Conservation (phyloP, 2,797 vertebrate genomes). For the Kryptopterus vitreolus region DNA sequence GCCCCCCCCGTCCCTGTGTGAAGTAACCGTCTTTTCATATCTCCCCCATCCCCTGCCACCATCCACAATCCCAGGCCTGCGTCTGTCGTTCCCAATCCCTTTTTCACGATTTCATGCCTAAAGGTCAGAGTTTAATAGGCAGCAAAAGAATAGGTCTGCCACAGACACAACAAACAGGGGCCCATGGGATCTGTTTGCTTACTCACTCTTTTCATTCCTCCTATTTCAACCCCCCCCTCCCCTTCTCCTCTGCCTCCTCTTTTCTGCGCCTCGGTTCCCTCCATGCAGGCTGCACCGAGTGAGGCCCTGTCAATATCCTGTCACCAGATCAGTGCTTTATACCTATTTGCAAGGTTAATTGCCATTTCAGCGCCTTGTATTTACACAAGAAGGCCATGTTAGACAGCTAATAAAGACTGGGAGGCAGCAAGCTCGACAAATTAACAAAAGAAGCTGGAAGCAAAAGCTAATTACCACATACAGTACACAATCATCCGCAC, state of each 20-base stretch:
- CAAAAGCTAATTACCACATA: slow-evolving; percentile 75
- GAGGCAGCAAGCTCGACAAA: slow-evolving; percentile 55
- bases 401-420: slow-evolving; percentile 74
- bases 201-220: slow-evolving; percentile 55
- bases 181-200: slow-evolving; percentile 72
- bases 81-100: slow-evolving; percentile 74
- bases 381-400: slow-evolving; percentile 73
- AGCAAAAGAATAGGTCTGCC: slow-evolving; percentile 74
- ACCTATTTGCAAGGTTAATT: slow-evolving; percentile 78
- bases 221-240: too few relatives aligned
- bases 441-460: slow-evolving; percentile 67
- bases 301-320: slow-evolving; percentile 65
- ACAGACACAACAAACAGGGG: slow-evolving; percentile 80
- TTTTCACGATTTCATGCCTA: slow-evolving; percentile 76
- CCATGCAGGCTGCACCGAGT: slow-evolving; percentile 49
- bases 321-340: slow-evolving; percentile 72
- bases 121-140: slow-evolving; percentile 83
- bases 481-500: slow-evolving; percentile 66
- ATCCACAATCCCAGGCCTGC: slow-evolving; percentile 67
- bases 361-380: slow-evolving; percentile 75
- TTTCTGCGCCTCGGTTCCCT: slow-evolving; percentile 46
- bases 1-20: slow-evolving; percentile 24
- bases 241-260: slow-evolving; percentile 50
- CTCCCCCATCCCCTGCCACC: slow-evolving; percentile 65
- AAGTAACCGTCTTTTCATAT: slow-evolving; percentile 41